A percentile compares a stretch with the other conserved stretches of the same genome.
These are phyloP conservation scores for Acleris laterana DNA, from an alignment of 2,888 invertebrate species.

Conservation along the genomic window DNA sequence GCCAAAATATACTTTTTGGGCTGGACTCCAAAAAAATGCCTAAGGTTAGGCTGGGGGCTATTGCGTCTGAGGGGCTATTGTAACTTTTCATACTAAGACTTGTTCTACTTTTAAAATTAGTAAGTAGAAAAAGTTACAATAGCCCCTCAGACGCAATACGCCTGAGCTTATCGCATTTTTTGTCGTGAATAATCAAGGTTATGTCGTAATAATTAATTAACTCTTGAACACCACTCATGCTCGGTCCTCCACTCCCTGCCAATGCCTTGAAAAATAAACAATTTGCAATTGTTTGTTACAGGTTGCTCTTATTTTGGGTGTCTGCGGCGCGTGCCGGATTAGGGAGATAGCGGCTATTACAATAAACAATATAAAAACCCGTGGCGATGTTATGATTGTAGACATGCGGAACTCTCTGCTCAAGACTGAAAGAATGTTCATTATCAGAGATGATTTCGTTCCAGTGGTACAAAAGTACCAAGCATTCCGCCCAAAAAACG, in stretches of 20 bases:
- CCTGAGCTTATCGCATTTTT: neutral
- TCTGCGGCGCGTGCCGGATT: constrained; percentile 16
- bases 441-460: constrained; percentile 9
- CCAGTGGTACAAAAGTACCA: constrained; percentile 21
- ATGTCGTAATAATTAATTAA: too few relatives aligned
- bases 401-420: neutral
- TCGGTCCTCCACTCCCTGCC: too few relatives aligned
- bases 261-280: too few relatives aligned
- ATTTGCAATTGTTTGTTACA: constrained; percentile 9
- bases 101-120: too few relatives aligned
- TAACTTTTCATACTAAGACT: too few relatives aligned
- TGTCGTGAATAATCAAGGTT: neutral
- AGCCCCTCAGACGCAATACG: too few relatives aligned
- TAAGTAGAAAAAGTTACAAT: too few relatives aligned
- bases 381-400: constrained; percentile 17
- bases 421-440: constrained; percentile 1
- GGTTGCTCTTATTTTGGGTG: constrained; percentile 25
- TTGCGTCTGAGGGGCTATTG: too few relatives aligned
- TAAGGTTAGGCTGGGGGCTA: too few relatives aligned
- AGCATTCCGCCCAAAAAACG: constrained; percentile 8
- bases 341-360: constrained; percentile 17
- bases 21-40: neutral
- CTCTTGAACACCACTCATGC: too few relatives aligned
- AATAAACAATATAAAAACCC: constrained; percentile 10
- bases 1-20: neutral